Evolutionary conservation across 1,140 invertebrate genomes (phyloP), one percentile per base, ranked within the genome.

Genomic region (Halyomorpha halys): DNA sequence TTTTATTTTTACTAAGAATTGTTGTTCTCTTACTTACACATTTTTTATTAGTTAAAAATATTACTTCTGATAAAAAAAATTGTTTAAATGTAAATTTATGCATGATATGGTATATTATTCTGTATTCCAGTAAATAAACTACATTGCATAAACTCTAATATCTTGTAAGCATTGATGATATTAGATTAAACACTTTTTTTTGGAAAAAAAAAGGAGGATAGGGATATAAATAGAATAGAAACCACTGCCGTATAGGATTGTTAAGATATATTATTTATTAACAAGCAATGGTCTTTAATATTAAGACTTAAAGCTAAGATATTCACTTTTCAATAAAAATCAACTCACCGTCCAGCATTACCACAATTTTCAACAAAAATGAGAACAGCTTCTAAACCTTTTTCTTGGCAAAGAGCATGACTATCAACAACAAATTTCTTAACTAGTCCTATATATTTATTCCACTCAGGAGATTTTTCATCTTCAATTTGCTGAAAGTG

Each of bases 341-440:
- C 49, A 30, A 77, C 79, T 74, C 76, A 86, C 84, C 83, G 86
- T 71, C 87, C 87, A 68, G 91, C 90, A 69, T 82, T 75, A 4
- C 82, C 83, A 70, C 90, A 90, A 78, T 95, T 96, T 75, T 96
- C 90, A 0, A 96, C 83, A 78, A 86, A 98, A 18, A 87, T 86
- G 23, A 96, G 74, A 1, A 90, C 86, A 16, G 93, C 92, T 74
- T 97, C 93, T 66, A 98, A 74, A 27, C 91, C 96, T 80, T 95
- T 98, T 74, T 98, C 95, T 76, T 97, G 94, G 1, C 94, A 94
- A 27, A 90, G 83, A 44, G 87, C 94, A 87, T 98, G 97, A 65
- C 86, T 93, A 73, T 98, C 96, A 8, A 83, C 79, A 0, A 97
- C 92, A 82, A 98, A 93, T 75, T 97, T 97, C 73, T 97, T 97